phyloP scores from a whole-genome alignment of 2,797 vertebrate species.

The Pseudochaenichthys georgianus region DNA sequence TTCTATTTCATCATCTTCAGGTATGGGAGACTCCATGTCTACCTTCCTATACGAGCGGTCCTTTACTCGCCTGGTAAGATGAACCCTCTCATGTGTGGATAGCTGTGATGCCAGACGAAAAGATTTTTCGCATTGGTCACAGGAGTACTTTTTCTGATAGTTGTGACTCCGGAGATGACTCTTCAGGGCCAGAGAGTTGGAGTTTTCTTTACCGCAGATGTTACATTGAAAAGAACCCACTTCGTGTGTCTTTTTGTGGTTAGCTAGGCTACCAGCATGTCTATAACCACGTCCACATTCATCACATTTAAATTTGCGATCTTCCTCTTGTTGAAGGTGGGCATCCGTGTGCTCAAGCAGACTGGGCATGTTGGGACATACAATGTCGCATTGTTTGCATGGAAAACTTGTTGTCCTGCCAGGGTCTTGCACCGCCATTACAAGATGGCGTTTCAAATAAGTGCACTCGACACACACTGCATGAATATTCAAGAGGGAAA shows the following conservation, averaged over 20 bases:
- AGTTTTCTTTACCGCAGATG: constrained; percentile 89
- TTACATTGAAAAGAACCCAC: constrained; percentile 88
- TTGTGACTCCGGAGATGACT: constrained; percentile 91
- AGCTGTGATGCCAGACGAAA: constrained; percentile 88
- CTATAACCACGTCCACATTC: constrained; percentile 90
- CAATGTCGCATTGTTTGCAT: constrained; percentile 79
- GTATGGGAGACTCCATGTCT: constrained; percentile 48
- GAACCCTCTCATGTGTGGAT: constrained; percentile 83
- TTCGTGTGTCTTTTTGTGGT: constrained; percentile 90
- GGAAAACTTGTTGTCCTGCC: constrained; percentile 76
- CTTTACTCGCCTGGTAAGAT: constrained; percentile 66
- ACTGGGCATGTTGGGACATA: constrained; percentile 77
- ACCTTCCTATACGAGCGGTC: constrained; percentile 56
- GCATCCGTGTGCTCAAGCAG: constrained; percentile 80
- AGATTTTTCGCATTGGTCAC: constrained; percentile 85
- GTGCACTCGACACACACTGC: constrained; percentile 33
- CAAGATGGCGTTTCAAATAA: constrained; percentile 33
- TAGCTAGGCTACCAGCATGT: constrained; percentile 90
- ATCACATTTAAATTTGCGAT: constrained; percentile 87
- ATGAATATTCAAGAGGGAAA: constrained; percentile 39
- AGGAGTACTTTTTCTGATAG: constrained; percentile 87
- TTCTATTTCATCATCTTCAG: constrained; percentile 31
- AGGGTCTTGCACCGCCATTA: constrained; percentile 77
- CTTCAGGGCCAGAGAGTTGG: constrained; percentile 89
- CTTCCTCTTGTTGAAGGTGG: constrained; percentile 79